Conservation (phyloP, 2,113 vertebrate genomes). For the Istiophorus platypterus region DNA sequence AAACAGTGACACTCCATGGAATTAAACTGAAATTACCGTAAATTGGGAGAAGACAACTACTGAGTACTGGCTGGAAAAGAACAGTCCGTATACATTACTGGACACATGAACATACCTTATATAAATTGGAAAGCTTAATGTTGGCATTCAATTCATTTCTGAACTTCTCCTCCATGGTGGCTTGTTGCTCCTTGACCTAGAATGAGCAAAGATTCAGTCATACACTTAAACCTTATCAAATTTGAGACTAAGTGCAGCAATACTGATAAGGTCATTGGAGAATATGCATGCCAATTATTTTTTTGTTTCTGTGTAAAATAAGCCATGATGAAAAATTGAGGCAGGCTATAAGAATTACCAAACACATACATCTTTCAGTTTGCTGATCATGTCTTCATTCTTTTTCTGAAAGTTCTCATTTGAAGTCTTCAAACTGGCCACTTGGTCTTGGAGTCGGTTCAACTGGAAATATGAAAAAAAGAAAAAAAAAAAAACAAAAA, state of each 20-base stretch:
- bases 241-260: not conserved
- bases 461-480: conserved; percentile 80
- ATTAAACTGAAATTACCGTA: not conserved
- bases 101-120: conserved; percentile 87
- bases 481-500: not conserved
- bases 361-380: conserved; percentile 91
- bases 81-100: not conserved
- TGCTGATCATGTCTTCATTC: conserved; percentile 90
- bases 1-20: not conserved
- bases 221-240: not conserved
- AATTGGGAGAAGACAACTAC: not conserved
- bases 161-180: conserved; percentile 92
- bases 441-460: conserved; percentile 90
- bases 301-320: not conserved
- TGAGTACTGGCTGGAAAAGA: too few species aligned
- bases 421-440: conserved; percentile 89
- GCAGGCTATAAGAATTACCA: not conserved
- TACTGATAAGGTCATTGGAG: not conserved
- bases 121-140: conserved; percentile 94
- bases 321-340: not conserved
- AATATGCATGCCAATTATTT: not conserved
- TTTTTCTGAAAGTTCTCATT: conserved; percentile 93
- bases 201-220: conserved; percentile 20
- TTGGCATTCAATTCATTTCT: conserved; percentile 95
- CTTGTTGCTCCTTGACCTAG: conserved; percentile 93